Percentiles rank a stretch among this genome's conserved stretches.
These are phyloP conservation scores for Noctua comes DNA, from an alignment of 2,888 invertebrate species.

Conservation along the genomic window DNA sequence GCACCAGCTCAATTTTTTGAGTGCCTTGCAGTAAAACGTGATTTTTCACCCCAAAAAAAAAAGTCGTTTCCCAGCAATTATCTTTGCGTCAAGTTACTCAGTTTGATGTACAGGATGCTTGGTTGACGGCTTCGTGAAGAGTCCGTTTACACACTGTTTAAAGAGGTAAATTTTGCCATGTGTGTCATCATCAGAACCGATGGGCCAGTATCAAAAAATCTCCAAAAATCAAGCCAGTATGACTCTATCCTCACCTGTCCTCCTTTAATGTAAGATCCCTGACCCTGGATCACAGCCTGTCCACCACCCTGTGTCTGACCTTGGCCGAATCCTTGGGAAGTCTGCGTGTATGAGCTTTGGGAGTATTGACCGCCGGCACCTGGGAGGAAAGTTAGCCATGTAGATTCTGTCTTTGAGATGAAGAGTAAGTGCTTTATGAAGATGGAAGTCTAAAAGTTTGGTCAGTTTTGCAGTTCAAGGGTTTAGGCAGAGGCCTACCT, in stretches of 20 bases:
- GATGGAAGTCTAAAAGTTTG: neutral
- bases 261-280: conserved; percentile 67
- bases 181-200: neutral
- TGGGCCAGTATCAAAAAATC: neutral
- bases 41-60: too few species aligned
- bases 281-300: conserved; percentile 67
- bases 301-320: conserved; percentile 52
- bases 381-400: neutral
- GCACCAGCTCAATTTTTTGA: too few species aligned
- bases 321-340: conserved; percentile 59
- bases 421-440: neutral
- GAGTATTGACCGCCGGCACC: conserved; percentile 63
- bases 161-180: too few species aligned
- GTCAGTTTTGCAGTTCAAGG: neutral
- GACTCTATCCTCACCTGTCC: conserved; percentile 70
- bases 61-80: too few species aligned
- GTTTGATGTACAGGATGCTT: too few species aligned
- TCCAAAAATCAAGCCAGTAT: neutral
- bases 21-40: too few species aligned
- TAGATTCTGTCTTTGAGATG: neutral
- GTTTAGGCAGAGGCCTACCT: neutral
- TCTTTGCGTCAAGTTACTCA: too few species aligned
- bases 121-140: too few species aligned
- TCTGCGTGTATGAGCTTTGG: conserved; percentile 65
- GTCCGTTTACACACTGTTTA: too few species aligned